phyloP scores from a whole-genome alignment of 2,797 vertebrate genomes.

The Aselliscus stoliczkanus region DNA sequence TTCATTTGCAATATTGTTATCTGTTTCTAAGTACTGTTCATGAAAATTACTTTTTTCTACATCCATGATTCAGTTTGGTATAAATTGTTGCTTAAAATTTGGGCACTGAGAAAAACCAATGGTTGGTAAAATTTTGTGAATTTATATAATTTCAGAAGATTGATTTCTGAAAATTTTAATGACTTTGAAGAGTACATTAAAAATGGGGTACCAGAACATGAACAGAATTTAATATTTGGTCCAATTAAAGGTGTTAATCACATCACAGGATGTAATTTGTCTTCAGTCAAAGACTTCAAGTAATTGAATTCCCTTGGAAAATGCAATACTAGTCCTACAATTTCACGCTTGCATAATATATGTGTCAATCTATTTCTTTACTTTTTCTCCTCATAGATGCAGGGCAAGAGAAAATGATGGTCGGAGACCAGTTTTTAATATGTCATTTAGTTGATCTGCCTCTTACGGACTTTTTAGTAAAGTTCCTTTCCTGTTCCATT shows the following conservation, averaged over 20 bases:
- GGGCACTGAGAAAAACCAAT: neutral
- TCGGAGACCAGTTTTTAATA: neutral
- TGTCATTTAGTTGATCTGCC: neutral
- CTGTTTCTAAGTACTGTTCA: neutral
- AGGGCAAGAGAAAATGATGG: neutral
- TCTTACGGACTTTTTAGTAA: neutral
- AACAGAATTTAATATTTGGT: slow-evolving; percentile 6
- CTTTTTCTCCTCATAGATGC: neutral
- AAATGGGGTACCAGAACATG: neutral
- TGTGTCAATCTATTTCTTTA: neutral
- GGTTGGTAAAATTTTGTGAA: neutral
- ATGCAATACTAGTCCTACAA: neutral
- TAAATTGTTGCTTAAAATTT: neutral
- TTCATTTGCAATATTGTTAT: neutral
- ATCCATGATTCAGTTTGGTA: neutral
- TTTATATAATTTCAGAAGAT: neutral
- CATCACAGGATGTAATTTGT: neutral
- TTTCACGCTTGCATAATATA: slow-evolving; percentile 27
- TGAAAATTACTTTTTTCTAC: neutral
- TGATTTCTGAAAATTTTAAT: slow-evolving; percentile 20
- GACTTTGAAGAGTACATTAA: neutral
- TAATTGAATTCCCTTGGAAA: slow-evolving; percentile 7
- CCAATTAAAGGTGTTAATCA: slow-evolving; percentile 54
- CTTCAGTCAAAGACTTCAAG: neutral
- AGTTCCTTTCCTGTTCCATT: slow-evolving; percentile 25